Conservation (phyloP, 2,113 vertebrate species). For the Austrofundulus limnaeus region DNA sequence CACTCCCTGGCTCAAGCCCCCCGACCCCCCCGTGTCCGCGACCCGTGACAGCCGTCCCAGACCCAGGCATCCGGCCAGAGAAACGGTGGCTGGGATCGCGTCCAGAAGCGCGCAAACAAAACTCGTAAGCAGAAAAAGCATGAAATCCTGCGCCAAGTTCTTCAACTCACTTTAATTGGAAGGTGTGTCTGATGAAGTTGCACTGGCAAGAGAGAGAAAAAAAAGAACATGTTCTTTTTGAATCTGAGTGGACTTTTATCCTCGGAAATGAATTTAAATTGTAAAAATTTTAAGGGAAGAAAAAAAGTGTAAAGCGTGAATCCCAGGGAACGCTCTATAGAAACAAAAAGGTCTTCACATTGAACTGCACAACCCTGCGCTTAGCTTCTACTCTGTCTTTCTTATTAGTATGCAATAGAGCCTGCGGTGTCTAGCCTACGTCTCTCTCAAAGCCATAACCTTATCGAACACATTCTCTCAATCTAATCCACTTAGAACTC, state of each 20-base stretch:
- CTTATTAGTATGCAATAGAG: slow-evolving; percentile 79
- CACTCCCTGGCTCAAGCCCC: slow-evolving; percentile 49
- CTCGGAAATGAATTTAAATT: slow-evolving; percentile 30
- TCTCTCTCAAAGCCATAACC: slow-evolving; percentile 80
- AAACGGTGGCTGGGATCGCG: slow-evolving; percentile 60
- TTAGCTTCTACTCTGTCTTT: slow-evolving; percentile 61
- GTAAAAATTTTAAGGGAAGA: background rate
- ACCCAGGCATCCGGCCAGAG: slow-evolving; percentile 65
- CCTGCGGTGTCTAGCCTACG: slow-evolving; percentile 74
- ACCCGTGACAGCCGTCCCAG: slow-evolving; percentile 72
- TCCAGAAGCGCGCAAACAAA: slow-evolving; percentile 64
- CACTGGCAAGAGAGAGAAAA: background rate
- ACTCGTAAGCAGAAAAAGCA: slow-evolving; percentile 54
- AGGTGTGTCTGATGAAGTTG: background rate
- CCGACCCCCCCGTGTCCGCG: slow-evolving; percentile 34
- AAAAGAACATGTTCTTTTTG: slow-evolving; percentile 4
- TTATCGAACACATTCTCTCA: slow-evolving; percentile 83
- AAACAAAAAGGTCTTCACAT: slow-evolving; percentile 49
- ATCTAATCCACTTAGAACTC: slow-evolving; percentile 83
- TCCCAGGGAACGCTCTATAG: slow-evolving; percentile 53
- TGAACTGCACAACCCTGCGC: slow-evolving; percentile 69
- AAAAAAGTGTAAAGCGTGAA: slow-evolving; percentile 26
- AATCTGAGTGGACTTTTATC: slow-evolving; percentile 24
- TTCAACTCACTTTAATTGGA: slow-evolving; percentile 17
- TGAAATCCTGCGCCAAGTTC: slow-evolving; percentile 38